Percentiles rank a stretch among this genome's conserved stretches.
Evolutionary conservation across 2,888 invertebrate species (phyloP).

Genomic region (Leucoptera coffeella): DNA sequence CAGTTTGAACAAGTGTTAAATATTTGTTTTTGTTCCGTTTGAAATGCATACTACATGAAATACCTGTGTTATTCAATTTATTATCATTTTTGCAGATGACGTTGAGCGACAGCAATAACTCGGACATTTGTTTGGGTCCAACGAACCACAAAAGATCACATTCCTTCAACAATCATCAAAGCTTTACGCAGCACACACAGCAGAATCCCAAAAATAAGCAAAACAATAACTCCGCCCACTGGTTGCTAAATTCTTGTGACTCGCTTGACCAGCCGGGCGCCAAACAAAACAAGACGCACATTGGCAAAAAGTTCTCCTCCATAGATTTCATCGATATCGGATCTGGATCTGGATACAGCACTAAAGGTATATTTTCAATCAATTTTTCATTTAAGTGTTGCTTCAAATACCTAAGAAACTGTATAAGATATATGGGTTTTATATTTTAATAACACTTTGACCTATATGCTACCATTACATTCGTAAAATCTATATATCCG

Average conservation of each 20-base stretch:
- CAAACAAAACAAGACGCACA: constrained; percentile 40
- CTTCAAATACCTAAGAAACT: too few relatives aligned
- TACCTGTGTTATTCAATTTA: too few relatives aligned
- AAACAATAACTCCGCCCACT: constrained; percentile 51
- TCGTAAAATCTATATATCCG: too few relatives aligned
- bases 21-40: too few relatives aligned
- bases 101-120: constrained; percentile 51
- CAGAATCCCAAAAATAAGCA: constrained; percentile 57
- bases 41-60: too few relatives aligned
- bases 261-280: constrained; percentile 41
- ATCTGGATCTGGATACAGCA: constrained; percentile 46
- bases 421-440: too few relatives aligned
- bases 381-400: too few relatives aligned
- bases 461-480: too few relatives aligned
- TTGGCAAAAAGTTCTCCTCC: constrained; percentile 54
- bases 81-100: constrained; percentile 59
- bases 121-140: constrained; percentile 39
- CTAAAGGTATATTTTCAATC: constrained; percentile 52
- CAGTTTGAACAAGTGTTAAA: too few relatives aligned
- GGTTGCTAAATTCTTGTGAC: constrained; percentile 46
- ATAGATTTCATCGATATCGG: constrained; percentile 48
- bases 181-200: constrained; percentile 58
- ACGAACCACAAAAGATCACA: constrained; percentile 64
- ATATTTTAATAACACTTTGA: too few relatives aligned
- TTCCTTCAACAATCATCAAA: constrained; percentile 65